These are phyloP conservation scores for Thalpophila matura DNA, from an alignment of 2,888 invertebrate species.

Conservation along the genomic window DNA sequence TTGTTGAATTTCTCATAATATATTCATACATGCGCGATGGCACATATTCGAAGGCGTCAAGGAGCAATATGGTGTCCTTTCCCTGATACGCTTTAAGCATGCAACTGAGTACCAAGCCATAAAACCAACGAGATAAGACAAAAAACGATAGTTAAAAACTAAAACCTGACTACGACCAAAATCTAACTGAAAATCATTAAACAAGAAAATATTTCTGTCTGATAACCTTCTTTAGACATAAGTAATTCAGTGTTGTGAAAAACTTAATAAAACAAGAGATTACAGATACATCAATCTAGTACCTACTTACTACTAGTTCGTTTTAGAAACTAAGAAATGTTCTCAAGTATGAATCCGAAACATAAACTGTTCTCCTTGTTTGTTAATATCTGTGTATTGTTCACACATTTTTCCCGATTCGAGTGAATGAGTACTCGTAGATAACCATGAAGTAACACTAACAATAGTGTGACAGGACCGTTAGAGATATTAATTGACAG, in stretches of 20 bases:
- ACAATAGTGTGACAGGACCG: neutral
- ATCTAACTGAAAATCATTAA: no score
- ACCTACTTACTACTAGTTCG: no score
- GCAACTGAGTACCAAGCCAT: slow-evolving; percentile 57
- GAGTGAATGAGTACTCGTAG: neutral
- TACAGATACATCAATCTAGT: no score
- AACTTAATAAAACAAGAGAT: no score
- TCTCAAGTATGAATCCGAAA: no score
- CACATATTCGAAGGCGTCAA: slow-evolving; percentile 45
- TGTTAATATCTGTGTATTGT: no score
- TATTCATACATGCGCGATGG: slow-evolving; percentile 44
- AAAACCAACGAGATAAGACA: slow-evolving; percentile 24
- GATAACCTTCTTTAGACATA: no score
- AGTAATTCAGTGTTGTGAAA: no score
- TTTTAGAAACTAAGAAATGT: no score
- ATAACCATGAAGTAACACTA: neutral
- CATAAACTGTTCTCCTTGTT: no score
- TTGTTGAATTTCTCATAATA: slow-evolving; percentile 26
- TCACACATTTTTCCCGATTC: neutral
- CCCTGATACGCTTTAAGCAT: slow-evolving; percentile 63
- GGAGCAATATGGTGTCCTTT: slow-evolving; percentile 62
- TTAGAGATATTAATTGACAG: neutral
- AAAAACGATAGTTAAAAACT: neutral
- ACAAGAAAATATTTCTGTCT: no score
- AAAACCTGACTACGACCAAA: no score